Percentiles rank a stretch among this genome's conserved stretches.
phyloP scores from a whole-genome alignment of 2,113 vertebrate genomes.

The Psettodes erumei region DNA sequence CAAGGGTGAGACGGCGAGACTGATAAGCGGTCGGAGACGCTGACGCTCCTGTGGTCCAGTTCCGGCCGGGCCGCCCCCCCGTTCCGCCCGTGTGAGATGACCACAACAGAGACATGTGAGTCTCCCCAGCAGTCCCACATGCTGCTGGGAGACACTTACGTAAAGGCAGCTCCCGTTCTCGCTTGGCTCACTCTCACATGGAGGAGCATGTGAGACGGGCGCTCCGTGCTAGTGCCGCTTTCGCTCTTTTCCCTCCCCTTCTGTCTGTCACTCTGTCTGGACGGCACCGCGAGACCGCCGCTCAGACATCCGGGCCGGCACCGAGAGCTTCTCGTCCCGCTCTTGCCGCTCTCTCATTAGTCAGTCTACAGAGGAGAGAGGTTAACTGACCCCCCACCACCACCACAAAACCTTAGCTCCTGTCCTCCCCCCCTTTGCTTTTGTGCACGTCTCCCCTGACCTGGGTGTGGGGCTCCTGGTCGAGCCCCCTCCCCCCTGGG shows the following conservation, averaged over 20 bases:
- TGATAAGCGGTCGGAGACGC: constrained; percentile 27
- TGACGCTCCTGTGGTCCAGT: constrained; percentile 18
- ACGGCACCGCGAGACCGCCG: neutral
- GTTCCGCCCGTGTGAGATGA: constrained; percentile 45
- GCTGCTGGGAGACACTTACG: constrained; percentile 74
- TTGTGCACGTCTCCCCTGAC: constrained; percentile 20
- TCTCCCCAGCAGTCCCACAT: constrained; percentile 55
- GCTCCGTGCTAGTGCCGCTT: constrained; percentile 45
- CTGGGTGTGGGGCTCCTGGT: constrained; percentile 29
- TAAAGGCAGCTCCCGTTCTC: constrained; percentile 70
- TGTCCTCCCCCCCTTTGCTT: neutral
- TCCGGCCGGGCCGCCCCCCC: constrained; percentile 26
- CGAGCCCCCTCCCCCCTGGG: constrained; percentile 12
- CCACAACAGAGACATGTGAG: constrained; percentile 74
- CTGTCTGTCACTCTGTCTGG: constrained; percentile 49
- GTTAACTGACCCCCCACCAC: constrained; percentile 18
- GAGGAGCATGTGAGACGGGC: constrained; percentile 72
- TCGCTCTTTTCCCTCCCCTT: constrained; percentile 43
- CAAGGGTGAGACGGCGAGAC: constrained; percentile 21
- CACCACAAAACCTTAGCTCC: neutral
- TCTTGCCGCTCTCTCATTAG: constrained; percentile 22
- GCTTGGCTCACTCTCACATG: constrained; percentile 64
- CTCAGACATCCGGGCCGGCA: constrained; percentile 30
- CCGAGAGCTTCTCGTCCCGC: neutral
- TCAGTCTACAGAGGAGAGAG: constrained; percentile 28